Conservation (phyloP, 2,888 invertebrate species). For the Callyntrura guangdongensis region DNA sequence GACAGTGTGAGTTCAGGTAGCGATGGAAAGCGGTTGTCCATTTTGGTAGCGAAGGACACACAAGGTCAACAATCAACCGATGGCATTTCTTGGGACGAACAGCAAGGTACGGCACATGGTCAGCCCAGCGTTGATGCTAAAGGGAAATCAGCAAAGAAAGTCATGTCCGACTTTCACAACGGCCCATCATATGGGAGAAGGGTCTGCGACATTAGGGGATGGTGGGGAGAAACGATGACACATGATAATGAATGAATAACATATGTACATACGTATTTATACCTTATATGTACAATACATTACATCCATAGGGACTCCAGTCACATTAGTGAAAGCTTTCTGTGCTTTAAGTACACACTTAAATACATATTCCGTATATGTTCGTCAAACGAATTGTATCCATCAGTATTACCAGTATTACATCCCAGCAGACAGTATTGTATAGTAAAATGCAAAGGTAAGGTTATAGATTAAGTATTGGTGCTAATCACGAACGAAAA, state of each 20-base stretch:
- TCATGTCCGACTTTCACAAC: constrained; percentile 78
- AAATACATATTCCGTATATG: background rate
- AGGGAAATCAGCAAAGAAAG: constrained; percentile 74
- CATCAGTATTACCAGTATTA: constrained; percentile 14
- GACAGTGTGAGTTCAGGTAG: constrained; percentile 84
- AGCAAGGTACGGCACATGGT: constrained; percentile 58
- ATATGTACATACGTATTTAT: too few relatives aligned
- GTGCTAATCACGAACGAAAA: constrained; percentile 6
- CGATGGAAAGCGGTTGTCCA: constrained; percentile 83
- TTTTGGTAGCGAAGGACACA: constrained; percentile 79
- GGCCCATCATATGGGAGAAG: constrained; percentile 79
- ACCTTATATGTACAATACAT: too few relatives aligned
- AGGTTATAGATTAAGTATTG: background rate
- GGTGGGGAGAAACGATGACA: constrained; percentile 89
- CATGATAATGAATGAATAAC: constrained; percentile 90
- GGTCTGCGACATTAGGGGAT: constrained; percentile 83
- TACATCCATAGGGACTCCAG: too few relatives aligned
- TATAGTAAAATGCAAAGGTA: too few relatives aligned
- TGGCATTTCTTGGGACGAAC: constrained; percentile 82
- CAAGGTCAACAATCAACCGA: constrained; percentile 75
- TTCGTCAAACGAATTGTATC: background rate
- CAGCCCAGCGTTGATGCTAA: constrained; percentile 61
- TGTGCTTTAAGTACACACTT: background rate
- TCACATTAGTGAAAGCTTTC: background rate
- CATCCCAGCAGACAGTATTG: background rate